A percentile compares a stretch with the other conserved stretches of the same genome.
phyloP scores from a whole-genome alignment of 2,797 vertebrate genomes.

The Taeniopygia guttata region DNA sequence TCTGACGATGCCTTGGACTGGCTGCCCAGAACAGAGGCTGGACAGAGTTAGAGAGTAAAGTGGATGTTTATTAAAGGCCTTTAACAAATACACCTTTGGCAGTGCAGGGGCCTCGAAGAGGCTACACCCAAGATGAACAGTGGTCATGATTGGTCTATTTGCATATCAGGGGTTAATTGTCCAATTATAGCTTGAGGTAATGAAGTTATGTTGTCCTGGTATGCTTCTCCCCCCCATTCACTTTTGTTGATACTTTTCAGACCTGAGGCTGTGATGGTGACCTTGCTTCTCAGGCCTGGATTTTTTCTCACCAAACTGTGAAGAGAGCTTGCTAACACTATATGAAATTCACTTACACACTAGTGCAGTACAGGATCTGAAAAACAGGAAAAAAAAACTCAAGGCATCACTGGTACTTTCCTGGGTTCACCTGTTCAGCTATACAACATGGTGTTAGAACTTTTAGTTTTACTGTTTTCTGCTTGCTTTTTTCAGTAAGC shows the following conservation, averaged over 20 bases:
- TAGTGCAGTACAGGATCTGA: not conserved
- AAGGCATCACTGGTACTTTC: not conserved
- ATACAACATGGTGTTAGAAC: not conserved
- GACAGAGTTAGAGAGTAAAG: not conserved
- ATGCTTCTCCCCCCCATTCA: not conserved
- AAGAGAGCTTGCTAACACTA: not conserved
- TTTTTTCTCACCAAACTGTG: not conserved
- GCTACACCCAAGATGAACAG: rapidly evolving
- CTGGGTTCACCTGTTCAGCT: not conserved
- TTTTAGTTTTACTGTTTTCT: not conserved
- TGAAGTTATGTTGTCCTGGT: not conserved
- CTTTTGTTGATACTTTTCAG: not conserved
- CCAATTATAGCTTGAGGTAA: not conserved
- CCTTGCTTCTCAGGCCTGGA: not conserved
- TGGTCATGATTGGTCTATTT: rapidly evolving
- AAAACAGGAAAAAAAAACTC: not conserved
- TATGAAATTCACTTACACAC: not conserved
- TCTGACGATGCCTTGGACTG: not conserved
- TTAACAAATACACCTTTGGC: not conserved
- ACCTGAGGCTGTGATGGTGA: not conserved
- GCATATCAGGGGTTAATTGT: not conserved
- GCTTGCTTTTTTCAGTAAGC: not conserved
- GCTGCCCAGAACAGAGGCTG: not conserved
- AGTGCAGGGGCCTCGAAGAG: not conserved
- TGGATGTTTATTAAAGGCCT: not conserved